Evolutionary conservation across 2,113 vertebrate species (phyloP), one percentile per base, ranked within the genome.

Genomic region (Athene cunicularia): DNA sequence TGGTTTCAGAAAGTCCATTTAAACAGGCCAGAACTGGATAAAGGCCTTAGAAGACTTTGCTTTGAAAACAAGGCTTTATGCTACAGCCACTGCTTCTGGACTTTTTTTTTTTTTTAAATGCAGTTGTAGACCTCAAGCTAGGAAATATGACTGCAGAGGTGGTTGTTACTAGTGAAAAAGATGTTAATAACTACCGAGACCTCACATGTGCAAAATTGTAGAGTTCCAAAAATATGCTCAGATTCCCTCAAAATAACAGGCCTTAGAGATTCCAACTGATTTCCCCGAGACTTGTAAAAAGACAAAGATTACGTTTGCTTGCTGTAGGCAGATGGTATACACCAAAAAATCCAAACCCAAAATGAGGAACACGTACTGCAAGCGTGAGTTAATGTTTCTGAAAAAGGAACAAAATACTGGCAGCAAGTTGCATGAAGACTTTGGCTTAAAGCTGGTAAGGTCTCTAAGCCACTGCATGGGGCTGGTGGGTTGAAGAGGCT

Each of bases 301-400:
- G 59, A 15, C 14, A 22, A 59, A 35, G 37, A 6, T 12, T 3
- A 11, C 22, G 12, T 9, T 12, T 56, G 41, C 45, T 32, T 80
- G 64, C 26, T 4, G 3, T 18, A 49, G 59, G 88, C 72, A 84
- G 45, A 12, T 27, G 8, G 43, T 43, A 33, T 5, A 22, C 30
- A 43, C 60, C 55, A 18, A 33, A 37, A 39, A 12, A 10, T 20
- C 17, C 33, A 56, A 22, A 6, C 41, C 20, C 37, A 30, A 30
- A 14, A 1, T 17, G 55, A 72, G 70, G n/a, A 70, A 14, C 39
- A 1, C 0, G 1, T 19, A 12, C 55, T 52, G 64, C 52, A 18
- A 11, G 33, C 8, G 0, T 4, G 41, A 56, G 59, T 32, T 49
- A 7, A 9, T 37, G 20, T 43, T 80, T 56, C 55, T 86, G 39